Evolutionary conservation across 2,797 vertebrate genomes (phyloP), one percentile per base, ranked within the genome.

Genomic region (Ambastaia sidthimunki): DNA sequence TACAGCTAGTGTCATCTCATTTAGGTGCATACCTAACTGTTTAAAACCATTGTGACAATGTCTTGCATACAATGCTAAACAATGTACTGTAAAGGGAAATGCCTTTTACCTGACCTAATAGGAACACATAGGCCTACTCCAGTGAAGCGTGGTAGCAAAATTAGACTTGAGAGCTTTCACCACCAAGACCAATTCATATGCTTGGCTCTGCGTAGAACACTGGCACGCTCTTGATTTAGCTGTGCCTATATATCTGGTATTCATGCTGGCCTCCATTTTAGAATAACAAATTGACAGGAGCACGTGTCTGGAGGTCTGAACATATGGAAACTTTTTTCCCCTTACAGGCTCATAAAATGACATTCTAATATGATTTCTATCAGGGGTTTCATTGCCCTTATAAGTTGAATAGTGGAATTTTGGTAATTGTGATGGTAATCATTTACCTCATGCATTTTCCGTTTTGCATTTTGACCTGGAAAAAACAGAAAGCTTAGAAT

Each of bases 71-170:
- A 69, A 73, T 62, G 74, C 3, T 82, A 86, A 84, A 86, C 82
- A 74, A 74, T 86, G 82, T 78, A 84, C 85, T 89, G 84, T 19
- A 70, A 7, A 23, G 34, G 78, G 84, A 85, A 82, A 82, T 55
- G 89, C 87, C 88, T 91, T 80, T 89, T 86, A 82, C 86, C 73
- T 18, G 62, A 65, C 16, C 34, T 65, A 78, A 83, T 76, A n/a
- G 82, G 82, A 89, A 78, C 87, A 87, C 48, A 83, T 55, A 41
- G 37, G 37, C 37, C 37, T 41, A 85, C 71, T 66, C 41, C 75
- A 84, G 80, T 78, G 76, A 81, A 85, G 85, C 78, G 15, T 54
- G 74, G 82, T 75, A 54, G 70, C 84, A 73, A 86, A 87, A 85
- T 86, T 67, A 62, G 80, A 86, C 84, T 80, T 88, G 86, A 88